Conservation (phyloP, 2,888 invertebrate genomes). For the Epsilonema sp. region DNA sequence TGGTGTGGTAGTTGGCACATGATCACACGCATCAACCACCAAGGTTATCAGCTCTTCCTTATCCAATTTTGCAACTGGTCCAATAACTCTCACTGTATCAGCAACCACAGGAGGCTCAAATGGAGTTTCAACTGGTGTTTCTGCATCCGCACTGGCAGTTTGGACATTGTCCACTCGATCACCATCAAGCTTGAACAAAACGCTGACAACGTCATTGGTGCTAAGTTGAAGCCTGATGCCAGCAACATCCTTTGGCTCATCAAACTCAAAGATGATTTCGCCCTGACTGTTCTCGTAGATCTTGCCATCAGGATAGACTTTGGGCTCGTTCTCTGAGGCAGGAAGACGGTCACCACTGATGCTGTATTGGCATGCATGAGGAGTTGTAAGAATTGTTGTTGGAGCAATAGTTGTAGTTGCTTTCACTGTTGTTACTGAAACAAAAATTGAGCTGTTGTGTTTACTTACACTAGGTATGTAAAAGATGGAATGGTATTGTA, state of each 20-base stretch:
- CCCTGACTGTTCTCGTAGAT: background rate
- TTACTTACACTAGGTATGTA: too few relatives aligned
- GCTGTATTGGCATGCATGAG: background rate
- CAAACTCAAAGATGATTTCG: background rate
- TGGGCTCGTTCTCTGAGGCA: background rate
- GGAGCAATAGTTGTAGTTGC: background rate
- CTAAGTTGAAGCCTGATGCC: background rate
- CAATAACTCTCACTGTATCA: background rate
- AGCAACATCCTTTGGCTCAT: background rate
- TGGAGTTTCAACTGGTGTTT: background rate
- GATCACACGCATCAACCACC: background rate
- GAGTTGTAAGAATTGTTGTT: background rate
- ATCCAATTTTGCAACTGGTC: background rate
- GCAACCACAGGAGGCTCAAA: background rate
- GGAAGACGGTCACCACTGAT: background rate
- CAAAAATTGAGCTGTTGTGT: too few relatives aligned
- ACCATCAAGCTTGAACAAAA: background rate
- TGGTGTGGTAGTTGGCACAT: background rate
- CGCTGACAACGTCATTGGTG: background rate
- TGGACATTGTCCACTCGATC: background rate
- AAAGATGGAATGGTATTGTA: too few relatives aligned
- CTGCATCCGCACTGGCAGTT: background rate
- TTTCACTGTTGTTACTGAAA: too few relatives aligned
- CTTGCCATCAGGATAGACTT: background rate
- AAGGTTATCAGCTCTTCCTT: background rate